Base-by-base conservation (phyloP, 2,888 invertebrate species). In the Catonia carolina region DNA sequence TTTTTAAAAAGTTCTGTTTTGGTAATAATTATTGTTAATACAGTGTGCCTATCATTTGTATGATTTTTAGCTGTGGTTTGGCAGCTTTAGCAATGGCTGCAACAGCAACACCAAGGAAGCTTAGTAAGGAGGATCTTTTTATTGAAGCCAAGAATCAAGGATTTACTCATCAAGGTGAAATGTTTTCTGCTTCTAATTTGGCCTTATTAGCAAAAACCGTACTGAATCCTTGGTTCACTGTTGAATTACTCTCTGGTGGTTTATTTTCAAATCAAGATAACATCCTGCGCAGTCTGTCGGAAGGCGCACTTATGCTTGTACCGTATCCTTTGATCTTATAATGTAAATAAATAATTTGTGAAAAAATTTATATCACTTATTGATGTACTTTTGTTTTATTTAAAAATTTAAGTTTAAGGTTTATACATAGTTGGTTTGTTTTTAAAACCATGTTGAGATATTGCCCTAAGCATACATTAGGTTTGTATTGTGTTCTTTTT, bases 311-410 rank as follows among this genome's bases (percentile, higher is more conserved):
- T 8, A 22, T 45, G 45, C 45, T 45, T 20, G 45, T 45, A 7
- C 45, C 45, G 45, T 45, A 45, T 45, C 45, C 45, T 45, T 45
- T n/a, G n/a, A 23, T 27, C 4, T 27, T 27, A n/a, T n/a, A n/a
- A n/a, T n/a, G n/a, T n/a, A n/a, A n/a, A n/a, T n/a, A n/a, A n/a
- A n/a, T n/a, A n/a, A n/a, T n/a, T n/a, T n/a, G n/a, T n/a, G n/a
- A n/a, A n/a, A n/a, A n/a, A n/a, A n/a, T n/a, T n/a, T n/a, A n/a
- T n/a, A n/a, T n/a, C n/a, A n/a, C n/a, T n/a, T n/a, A n/a, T n/a
- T n/a, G n/a, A n/a, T n/a, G n/a, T n/a, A n/a, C n/a, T n/a, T n/a
- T n/a, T n/a, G n/a, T n/a, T n/a, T n/a, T n/a, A n/a, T n/a, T n/a
- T n/a, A n/a, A n/a, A n/a, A n/a, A n/a, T n/a, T n/a, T n/a, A n/a